Evolutionary conservation across 1,140 invertebrate species (phyloP), one percentile per base, ranked within the genome.

Genomic region (Batillaria attramentaria): DNA sequence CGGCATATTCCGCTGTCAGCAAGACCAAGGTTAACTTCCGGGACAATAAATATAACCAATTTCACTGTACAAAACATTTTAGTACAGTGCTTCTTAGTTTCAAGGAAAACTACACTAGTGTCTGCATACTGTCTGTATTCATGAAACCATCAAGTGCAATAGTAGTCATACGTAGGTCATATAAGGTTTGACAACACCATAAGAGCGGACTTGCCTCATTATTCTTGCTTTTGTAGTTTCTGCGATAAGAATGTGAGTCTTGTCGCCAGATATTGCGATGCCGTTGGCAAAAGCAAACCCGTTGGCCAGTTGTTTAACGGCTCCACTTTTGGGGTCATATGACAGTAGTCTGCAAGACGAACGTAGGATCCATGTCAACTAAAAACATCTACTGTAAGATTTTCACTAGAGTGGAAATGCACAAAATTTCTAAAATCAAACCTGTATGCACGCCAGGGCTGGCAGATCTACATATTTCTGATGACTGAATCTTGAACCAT

Each of bases 271-370:
- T 0, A 88, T 50, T 74, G 85, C 81, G 42, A 88, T 77, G 65
- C 87, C 87, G 81, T 88, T 88, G 16, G 86, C 81, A 79, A 88
- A 88, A 13, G 83, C 78, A 28, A 88, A 74, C 16, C 81, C 83
- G 62, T 66, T 77, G 2, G 81, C 78, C 39, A 86, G 41, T 57
- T 85, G 83, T 76, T 69, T 77, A 1, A 81, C 80, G 41, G 46
- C 76, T 41, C 81, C 81, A 16, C 81, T 85, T 5, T 57, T 69
- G 18, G 84, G 84, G 70, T 86, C 35, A 77, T 82, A 85, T 16
- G 80, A 74, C 18, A 89, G 60, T 33, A 86, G 57, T 65, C 86
- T 87, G 42, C 31, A 39, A 31, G 72, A 54, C 24, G 31, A 66
- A 66, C 0, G 6, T 1, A 69, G 3, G 16, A n/a, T 54, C n/a